Conservation (phyloP, 2,797 vertebrate species). For the Sphenopsis melanotis region DNA sequence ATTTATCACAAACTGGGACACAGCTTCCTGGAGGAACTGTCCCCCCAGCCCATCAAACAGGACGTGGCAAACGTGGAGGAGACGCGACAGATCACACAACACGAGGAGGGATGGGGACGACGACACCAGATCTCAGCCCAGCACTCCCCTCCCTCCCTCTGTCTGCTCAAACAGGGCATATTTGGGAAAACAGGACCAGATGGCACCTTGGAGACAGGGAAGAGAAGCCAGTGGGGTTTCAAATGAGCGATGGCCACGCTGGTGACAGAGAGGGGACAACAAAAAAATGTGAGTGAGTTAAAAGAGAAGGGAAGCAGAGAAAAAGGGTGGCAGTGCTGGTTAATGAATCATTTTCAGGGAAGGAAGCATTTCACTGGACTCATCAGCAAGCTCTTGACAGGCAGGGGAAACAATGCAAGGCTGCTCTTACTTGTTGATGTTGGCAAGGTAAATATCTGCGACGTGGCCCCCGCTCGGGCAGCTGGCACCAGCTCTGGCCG, state of each 20-base stretch:
- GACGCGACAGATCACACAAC: not conserved
- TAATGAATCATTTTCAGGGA: not conserved
- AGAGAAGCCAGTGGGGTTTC: not conserved
- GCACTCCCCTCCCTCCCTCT: not conserved
- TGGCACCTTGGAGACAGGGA: not conserved
- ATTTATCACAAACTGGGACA: not conserved
- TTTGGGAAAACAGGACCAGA: not conserved
- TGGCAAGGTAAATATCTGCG: constrained; percentile 96
- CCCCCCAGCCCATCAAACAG: not conserved
- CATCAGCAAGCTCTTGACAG: not conserved
- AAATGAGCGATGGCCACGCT: not conserved
- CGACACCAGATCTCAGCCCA: rapidly evolving
- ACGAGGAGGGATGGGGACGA: not conserved
- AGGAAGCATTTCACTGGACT: not conserved
- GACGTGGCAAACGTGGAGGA: not conserved
- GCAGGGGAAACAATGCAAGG: constrained; percentile 47
- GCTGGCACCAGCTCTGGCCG: constrained; percentile 86
- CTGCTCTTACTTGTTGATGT: constrained; percentile 93
- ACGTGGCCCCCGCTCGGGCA: constrained; percentile 94
- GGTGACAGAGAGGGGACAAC: not conserved
- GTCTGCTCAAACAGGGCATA: not conserved
- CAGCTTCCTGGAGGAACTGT: not conserved
- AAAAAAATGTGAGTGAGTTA: not conserved
- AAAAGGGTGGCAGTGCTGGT: not conserved
- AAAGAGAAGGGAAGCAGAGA: not conserved